Base-by-base conservation (phyloP, 92 coral and sea anemone species). In the Bergia puertoricense region DNA sequence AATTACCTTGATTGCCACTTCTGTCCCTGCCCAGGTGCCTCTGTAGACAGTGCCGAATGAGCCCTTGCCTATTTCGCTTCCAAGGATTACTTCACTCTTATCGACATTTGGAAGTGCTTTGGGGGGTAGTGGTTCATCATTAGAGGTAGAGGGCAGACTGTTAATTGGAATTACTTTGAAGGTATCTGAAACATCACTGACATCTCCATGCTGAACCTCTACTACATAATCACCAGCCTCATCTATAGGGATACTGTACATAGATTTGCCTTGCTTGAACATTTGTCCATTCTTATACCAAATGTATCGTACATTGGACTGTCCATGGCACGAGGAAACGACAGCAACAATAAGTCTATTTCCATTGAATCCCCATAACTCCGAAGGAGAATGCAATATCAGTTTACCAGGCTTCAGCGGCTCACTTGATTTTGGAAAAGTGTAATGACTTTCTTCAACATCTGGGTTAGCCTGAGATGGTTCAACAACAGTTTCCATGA, bases 341-440 rank as follows among this genome's bases (percentile, higher is more conserved):
- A 90, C 92, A 23, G 66, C 89, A 23, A 85, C 88, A 14, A 90
- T 74, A 9, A 90, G 89, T 50, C 86, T 77, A 38, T 85, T 85
- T 30, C 65, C 85, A 66, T 90, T 89, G 74, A 42, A 90, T 37
- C 89, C 86, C 89, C 92, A 90, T 74, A 90, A 48, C 44, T 90
- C 79, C 48, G 88, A 90, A 7, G 92, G 92, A n/a, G 88, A 57
- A 38, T 90, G 92, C 76, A 90, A 77, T 57, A 85, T 85, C 13
- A 90, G 75, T 40, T 77, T 86, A 42, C 62, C 76, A 46, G 50
- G 50, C 50, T 45, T 45, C 45, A 57, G 40, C 48, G 15, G 41
- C 50, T 76, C 41, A 48, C 57, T 78, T 37, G 89, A 66, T 46
- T 76, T 20, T 0, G 89, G 89, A 74, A 77, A 86, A 30, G 62